Base-by-base conservation (phyloP, 2,888 invertebrate species). In the Troides oblongomaculatus region DNA sequence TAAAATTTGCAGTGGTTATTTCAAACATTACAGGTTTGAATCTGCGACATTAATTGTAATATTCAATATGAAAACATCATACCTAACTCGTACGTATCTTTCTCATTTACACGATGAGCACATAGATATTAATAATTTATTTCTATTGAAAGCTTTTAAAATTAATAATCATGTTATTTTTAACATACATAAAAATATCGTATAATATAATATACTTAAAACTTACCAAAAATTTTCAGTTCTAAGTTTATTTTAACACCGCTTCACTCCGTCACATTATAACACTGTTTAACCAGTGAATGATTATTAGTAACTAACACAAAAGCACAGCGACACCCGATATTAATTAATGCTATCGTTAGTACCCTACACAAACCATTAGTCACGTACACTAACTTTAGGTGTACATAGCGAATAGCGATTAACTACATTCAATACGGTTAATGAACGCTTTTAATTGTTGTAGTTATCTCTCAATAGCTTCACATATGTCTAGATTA, bases 401-500 rank as follows among this genome's bases (percentile, higher is more conserved):
- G 30, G 5, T 5, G 23, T 23, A 58, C 57, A 58, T 14, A 46
- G 14, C 46, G 1, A 46, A 46, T 23, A 25, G n/a, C 57, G 53
- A 25, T 58, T 58, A n/a, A 18, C 57, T 10, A 58, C 23, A 58
- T 58, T 58, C 57, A 1, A n/a, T n/a, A n/a, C 57, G 57, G 6
- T 23, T 18, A 36, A 60, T 36, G 18, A 18, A 60, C 36, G 60
- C n/a, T 3, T 4, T 58, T 60, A 60, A 36, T 60, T 60, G 60
- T 36, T 36, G 18, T 60, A 18, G 5, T 68, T 68, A 50, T 67
- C 57, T 36, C 62, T 56, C 62, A 50, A 63, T 64, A 64, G 69
- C 70, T 64, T 66, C 25, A 69, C 43, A 64, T 66, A 69, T 64
- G 68, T 58, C 62, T 50, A 58, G n/a, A 36, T 60, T 59, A 69